phyloP scores from a whole-genome alignment of 2,113 vertebrate species.

The Mellivora capensis region DNA sequence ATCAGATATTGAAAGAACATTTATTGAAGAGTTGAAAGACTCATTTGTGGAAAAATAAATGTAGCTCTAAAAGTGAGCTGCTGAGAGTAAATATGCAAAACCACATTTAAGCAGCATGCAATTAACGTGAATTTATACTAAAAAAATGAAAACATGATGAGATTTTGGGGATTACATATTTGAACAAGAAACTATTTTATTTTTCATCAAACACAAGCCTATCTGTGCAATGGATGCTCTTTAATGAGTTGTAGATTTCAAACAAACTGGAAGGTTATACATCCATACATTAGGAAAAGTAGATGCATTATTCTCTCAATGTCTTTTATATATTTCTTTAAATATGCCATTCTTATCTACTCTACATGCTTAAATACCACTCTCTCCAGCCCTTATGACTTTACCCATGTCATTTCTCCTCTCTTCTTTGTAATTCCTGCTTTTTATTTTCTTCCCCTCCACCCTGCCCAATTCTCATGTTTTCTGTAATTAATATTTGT shows the following conservation, averaged over 20 bases:
- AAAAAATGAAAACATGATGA: background rate
- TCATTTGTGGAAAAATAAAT: constrained; percentile 68
- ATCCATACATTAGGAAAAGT: background rate
- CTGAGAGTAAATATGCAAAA: constrained; percentile 50
- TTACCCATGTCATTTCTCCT: background rate
- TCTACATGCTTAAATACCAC: background rate
- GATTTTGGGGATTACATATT: constrained; percentile 23
- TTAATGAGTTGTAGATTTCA: background rate
- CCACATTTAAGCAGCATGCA: background rate
- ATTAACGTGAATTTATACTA: constrained; percentile 53
- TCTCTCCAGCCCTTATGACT: background rate
- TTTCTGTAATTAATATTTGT: background rate
- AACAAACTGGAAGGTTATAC: background rate
- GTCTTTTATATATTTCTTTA: background rate
- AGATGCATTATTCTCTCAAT: background rate
- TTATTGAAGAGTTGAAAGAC: constrained; percentile 55
- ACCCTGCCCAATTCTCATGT: accelerated
- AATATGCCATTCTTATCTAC: background rate
- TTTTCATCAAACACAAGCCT: background rate
- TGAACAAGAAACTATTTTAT: constrained; percentile 13
- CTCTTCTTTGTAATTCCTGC: background rate
- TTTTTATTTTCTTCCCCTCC: background rate
- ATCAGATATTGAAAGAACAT: constrained; percentile 65
- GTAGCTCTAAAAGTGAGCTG: constrained; percentile 43
- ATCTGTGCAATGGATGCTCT: background rate